phyloP scores from a whole-genome alignment of 2,113 vertebrate species.

The Cacatua alba region DNA sequence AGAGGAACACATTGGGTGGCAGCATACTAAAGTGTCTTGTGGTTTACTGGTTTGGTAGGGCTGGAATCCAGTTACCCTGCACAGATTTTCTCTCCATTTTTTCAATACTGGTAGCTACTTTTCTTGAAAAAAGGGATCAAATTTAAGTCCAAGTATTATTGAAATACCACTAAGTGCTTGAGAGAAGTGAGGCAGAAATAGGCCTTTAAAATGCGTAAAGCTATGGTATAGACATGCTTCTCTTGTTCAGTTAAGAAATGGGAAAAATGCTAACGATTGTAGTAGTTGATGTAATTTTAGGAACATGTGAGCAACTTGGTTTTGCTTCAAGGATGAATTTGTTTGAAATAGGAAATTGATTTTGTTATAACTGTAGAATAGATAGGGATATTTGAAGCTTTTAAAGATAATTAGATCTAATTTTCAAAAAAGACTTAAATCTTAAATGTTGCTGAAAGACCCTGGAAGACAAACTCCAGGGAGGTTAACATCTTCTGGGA shows the following conservation, averaged over 20 bases:
- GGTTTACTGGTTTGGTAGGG: neutral
- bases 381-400: neutral
- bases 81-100: neutral
- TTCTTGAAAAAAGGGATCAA: neutral
- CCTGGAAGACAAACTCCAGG: neutral
- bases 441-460: neutral
- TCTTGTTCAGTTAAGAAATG: neutral
- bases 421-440: neutral
- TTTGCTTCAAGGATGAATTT: neutral
- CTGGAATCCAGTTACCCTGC: neutral
- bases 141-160: neutral
- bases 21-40: neutral
- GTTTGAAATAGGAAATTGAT: neutral
- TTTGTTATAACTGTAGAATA: neutral
- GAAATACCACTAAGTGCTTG: neutral
- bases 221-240: neutral
- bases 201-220: neutral
- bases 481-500: neutral
- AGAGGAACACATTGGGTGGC: neutral
- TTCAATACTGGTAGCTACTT: neutral
- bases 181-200: neutral
- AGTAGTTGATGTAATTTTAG: neutral
- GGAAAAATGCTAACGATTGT: neutral
- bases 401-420: neutral
- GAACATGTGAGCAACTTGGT: neutral